Percentiles rank a stretch among this genome's conserved stretches.
phyloP scores from a whole-genome alignment of 1,140 invertebrate genomes.

The Ganaspis sp. region DNA sequence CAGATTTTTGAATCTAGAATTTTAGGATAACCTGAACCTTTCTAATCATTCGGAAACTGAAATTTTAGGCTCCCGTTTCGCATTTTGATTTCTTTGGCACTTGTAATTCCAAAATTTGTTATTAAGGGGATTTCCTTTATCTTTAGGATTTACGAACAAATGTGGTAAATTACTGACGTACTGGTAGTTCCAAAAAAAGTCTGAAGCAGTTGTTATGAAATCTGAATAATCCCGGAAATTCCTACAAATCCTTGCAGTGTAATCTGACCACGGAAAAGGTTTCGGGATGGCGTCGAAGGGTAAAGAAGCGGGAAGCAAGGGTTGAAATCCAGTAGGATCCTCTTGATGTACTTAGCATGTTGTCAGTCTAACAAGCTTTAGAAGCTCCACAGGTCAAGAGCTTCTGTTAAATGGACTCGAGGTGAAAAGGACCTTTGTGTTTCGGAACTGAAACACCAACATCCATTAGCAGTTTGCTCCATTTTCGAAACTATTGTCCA shows the following conservation, averaged over 20 bases:
- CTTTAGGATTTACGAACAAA: too few species aligned
- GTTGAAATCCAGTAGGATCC: not conserved
- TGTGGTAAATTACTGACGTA: too few species aligned
- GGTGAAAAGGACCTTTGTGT: too few species aligned
- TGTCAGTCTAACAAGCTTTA: not conserved
- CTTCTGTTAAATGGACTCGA: not conserved
- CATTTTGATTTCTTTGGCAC: too few species aligned
- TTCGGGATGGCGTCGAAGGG: not conserved
- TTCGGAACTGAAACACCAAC: not conserved
- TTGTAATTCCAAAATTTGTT: too few species aligned
- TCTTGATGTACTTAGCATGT: not conserved
- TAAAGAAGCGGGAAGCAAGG: conserved; percentile 13
- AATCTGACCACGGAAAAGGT: not conserved
- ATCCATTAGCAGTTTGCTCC: not conserved
- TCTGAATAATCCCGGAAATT: not conserved
- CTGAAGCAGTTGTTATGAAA: not conserved
- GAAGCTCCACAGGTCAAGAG: not conserved
- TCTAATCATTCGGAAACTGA: too few species aligned
- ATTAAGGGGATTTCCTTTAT: too few species aligned
- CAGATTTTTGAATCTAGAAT: too few species aligned
- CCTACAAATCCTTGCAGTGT: not conserved
- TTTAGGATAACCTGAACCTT: too few species aligned
- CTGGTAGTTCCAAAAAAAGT: not conserved
- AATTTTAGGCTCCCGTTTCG: too few species aligned
- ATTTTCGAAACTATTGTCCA: too few species aligned